A percentile compares a stretch with the other conserved stretches of the same genome.
Evolutionary conservation across 1,140 invertebrate species (phyloP).

Genomic region (Aradophagus sp.): DNA sequence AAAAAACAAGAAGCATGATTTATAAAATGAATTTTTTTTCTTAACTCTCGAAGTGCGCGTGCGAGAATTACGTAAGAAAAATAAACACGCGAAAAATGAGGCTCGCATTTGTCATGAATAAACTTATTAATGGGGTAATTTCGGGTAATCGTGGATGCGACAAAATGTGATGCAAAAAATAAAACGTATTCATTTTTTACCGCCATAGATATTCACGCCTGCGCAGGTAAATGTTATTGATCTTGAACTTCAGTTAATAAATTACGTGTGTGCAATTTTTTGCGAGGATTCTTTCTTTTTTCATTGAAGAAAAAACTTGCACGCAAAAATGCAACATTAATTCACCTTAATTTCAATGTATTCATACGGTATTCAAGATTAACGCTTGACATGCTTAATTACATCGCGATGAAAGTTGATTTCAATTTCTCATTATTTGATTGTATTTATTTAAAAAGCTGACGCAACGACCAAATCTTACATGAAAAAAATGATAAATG

Average conservation of each 20-base stretch:
- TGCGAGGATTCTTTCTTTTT: not conserved
- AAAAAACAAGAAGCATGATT: constrained; percentile 18
- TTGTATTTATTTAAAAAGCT: too few relatives aligned
- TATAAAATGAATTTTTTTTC: constrained; percentile 21
- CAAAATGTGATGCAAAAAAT: constrained; percentile 10
- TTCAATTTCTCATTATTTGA: too few relatives aligned
- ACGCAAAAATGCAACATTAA: too few relatives aligned
- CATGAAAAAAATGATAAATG: too few relatives aligned
- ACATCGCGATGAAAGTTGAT: too few relatives aligned
- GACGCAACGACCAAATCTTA: too few relatives aligned
- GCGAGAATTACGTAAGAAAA: constrained; percentile 22
- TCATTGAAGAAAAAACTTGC: too few relatives aligned
- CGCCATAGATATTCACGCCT: not conserved
- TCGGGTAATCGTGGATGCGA: constrained; percentile 4
- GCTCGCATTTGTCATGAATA: constrained; percentile 18
- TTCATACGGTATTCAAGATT: too few relatives aligned
- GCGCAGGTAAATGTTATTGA: constrained; percentile 8
- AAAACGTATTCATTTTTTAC: constrained; percentile 16
- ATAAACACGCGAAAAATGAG: constrained; percentile 14
- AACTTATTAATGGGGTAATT: constrained; percentile 11
- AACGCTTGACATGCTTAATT: too few relatives aligned
- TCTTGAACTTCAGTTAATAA: constrained; percentile 23
- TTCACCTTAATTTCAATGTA: too few relatives aligned
- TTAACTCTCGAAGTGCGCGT: constrained; percentile 13
- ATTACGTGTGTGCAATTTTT: constrained; percentile 4